phyloP scores from a whole-genome alignment of 2,113 vertebrate species.

The Motacilla alba region DNA sequence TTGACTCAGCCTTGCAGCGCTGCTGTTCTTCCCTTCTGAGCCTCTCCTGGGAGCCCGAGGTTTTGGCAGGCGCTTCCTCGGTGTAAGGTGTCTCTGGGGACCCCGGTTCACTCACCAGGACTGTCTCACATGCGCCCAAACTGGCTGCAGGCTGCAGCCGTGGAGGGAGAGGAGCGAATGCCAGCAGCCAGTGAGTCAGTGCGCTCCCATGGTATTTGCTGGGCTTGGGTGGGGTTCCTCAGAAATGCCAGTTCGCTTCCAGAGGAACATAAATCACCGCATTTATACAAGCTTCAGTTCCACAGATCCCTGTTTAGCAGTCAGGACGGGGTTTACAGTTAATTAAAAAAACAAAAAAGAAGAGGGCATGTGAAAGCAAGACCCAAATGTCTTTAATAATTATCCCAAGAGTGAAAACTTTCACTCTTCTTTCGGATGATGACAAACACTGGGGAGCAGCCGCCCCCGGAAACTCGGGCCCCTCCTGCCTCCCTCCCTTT shows the following conservation, averaged over 20 bases:
- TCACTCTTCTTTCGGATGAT: not conserved
- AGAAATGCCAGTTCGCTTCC: conserved; percentile 28
- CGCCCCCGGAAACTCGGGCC: not conserved
- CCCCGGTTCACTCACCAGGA: not conserved
- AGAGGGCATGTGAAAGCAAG: not conserved
- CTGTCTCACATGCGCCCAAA: not conserved
- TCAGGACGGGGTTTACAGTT: not conserved
- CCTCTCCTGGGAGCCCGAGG: conserved; percentile 31
- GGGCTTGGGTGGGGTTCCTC: conserved; percentile 50
- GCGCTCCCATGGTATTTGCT: not conserved
- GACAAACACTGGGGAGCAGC: not conserved
- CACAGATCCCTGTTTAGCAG: not conserved
- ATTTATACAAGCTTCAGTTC: not conserved
- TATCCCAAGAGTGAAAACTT: not conserved
- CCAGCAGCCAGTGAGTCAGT: conserved; percentile 42
- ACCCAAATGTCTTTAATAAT: not conserved
- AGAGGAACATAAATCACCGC: not conserved
- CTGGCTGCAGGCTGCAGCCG: not conserved
- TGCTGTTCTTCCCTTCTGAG: conserved; percentile 25
- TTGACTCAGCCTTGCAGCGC: conserved; percentile 22
- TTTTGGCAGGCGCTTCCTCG: not conserved
- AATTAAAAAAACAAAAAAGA: not conserved
- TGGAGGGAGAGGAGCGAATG: not conserved
- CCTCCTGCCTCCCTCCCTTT: not conserved
- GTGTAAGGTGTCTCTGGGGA: conserved; percentile 14